A percentile compares a stretch with the other conserved stretches of the same genome.
These are phyloP conservation scores for Halesus radiatus DNA, from an alignment of 1,140 invertebrate species.

Conservation along the genomic window DNA sequence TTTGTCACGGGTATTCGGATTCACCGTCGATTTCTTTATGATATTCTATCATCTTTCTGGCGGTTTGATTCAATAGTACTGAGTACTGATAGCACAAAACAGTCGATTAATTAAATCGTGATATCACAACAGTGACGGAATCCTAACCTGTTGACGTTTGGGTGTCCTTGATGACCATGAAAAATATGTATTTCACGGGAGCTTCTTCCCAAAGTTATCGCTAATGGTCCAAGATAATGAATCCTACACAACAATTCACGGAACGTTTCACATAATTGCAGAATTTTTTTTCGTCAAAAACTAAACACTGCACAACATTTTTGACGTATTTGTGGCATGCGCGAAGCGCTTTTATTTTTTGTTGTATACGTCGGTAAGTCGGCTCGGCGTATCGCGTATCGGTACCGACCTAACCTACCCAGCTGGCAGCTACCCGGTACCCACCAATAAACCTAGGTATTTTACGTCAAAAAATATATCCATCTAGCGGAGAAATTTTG, in stretches of 20 bases:
- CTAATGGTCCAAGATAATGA: not conserved
- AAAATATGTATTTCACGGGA: not conserved
- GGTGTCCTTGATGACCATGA: slow-evolving; percentile 12
- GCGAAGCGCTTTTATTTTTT: slow-evolving; percentile 14
- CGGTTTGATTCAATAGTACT: no score
- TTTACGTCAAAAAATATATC: not conserved
- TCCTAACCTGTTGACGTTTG: slow-evolving; percentile 31
- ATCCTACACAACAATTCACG: not conserved
- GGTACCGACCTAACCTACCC: no score
- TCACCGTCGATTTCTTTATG: no score
- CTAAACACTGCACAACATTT: slow-evolving; percentile 22
- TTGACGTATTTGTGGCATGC: slow-evolving; percentile 24
- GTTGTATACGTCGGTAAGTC: no score
- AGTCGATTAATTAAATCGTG: no score
- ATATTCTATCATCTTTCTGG: no score
- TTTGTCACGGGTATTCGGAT: no score
- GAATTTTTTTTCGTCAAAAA: not conserved
- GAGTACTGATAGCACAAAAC: no score
- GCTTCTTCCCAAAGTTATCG: not conserved
- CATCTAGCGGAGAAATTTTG: not conserved
- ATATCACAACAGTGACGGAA: not conserved
- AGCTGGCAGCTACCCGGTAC: no score
- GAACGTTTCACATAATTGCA: not conserved
- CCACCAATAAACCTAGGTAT: no score
- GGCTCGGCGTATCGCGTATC: no score